These are phyloP conservation scores for Lamellibrachia columna DNA, from an alignment of 2,888 invertebrate genomes.

Conservation along the genomic window DNA sequence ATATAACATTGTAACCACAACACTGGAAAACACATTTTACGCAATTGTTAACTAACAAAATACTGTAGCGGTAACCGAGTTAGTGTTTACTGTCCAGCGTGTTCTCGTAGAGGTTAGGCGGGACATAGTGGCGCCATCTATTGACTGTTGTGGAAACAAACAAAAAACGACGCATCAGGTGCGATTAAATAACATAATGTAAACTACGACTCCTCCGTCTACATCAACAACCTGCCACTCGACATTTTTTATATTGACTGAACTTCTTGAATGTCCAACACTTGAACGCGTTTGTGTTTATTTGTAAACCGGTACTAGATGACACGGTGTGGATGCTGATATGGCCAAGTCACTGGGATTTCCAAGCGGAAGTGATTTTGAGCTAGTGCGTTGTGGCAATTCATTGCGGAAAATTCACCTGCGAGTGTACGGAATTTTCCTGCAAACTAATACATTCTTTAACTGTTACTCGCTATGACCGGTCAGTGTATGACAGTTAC, in stretches of 20 bases:
- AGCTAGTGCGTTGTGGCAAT: neutral
- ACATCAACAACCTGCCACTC: neutral
- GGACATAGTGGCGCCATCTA: neutral
- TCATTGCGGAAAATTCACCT: neutral
- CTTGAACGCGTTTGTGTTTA: neutral
- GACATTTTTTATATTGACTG: neutral
- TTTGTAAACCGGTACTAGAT: neutral
- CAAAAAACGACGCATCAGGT: neutral
- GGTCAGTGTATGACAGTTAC: neutral
- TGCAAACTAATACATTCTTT: neutral
- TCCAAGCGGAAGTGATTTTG: conserved; percentile 9
- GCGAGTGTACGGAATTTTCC: neutral
- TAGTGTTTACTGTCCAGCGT: neutral
- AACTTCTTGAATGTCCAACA: neutral
- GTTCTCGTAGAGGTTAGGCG: neutral
- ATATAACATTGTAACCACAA: too few relatives aligned
- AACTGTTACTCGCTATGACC: neutral
- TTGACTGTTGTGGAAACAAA: neutral
- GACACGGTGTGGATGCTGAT: neutral
- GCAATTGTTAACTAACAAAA: too few relatives aligned
- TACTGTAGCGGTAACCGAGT: neutral
- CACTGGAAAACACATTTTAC: too few relatives aligned
- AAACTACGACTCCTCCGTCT: neutral
- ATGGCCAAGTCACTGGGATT: neutral
- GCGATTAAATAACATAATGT: neutral